Base-by-base conservation (phyloP, 2,888 invertebrate genomes). In the Antheraea assamensis region DNA sequence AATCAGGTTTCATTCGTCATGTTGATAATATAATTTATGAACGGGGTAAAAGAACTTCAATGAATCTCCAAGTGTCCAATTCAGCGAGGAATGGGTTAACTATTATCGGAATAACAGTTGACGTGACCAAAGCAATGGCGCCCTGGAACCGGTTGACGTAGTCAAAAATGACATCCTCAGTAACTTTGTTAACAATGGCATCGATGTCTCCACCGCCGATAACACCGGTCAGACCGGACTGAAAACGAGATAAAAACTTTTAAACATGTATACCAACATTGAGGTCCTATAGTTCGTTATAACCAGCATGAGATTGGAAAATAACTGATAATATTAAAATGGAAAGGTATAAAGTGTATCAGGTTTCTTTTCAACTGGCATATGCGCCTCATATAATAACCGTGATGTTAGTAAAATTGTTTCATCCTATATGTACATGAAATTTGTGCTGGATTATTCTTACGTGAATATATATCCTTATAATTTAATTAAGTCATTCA, bases 191-290 rank as follows among this genome's bases (percentile, higher is more conserved):
- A 30, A 92, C 90, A 49, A 95, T 88, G 0, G 76, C 79, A 78
- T 95, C 94, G 74, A 95, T 91, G 72, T 91, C 87, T 1, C 94
- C 94, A 19, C 94, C 95, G 21, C 94, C 95, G 73, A 94, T 90
- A 3, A 81, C 91, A 19, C 95, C 95, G 7, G 83, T 85, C 72
- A 94, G 76, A 1, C 86, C 77, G 0, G 90, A 88, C 95, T 95
- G 86, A 19, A 86, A 71, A 42, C 13, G 0, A 42, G 42, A 13
- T n/a, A n/a, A 35, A 5, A 30, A 19, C 27, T 30, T 5, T 17
- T 64, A 30, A 64, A 27, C 17, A 5, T 4, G 17, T 30, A 64
- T 17, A 30, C 21, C 27, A 61, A 13, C 13, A 27, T n/a, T 8
- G 55, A 8, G 58, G 4, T 21, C 52, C 21, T 7, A 42, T 42